A percentile compares a stretch with the other conserved stretches of the same genome.
Evolutionary conservation across 1,140 invertebrate genomes (phyloP).

Genomic region (Melanaphis sacchari): DNA sequence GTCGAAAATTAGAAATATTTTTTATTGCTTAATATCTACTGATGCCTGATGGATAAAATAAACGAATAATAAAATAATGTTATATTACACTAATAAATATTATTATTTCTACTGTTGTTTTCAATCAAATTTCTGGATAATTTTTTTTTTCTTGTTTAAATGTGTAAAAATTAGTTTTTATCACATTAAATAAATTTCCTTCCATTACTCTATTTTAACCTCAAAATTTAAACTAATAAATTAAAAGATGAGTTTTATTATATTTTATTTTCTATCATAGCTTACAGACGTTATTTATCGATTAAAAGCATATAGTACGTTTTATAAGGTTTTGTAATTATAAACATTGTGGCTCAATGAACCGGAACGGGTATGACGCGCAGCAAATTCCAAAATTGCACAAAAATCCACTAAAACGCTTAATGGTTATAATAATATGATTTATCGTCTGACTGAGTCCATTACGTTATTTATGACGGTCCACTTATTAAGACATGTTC

Average conservation of each 20-base stretch:
- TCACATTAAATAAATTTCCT: not conserved
- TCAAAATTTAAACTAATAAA: conserved; percentile 6
- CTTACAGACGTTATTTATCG: not conserved
- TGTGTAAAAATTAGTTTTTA: not conserved
- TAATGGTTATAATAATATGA: conserved; percentile 19
- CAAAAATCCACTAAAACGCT: conserved; percentile 17
- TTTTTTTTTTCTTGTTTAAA: not conserved
- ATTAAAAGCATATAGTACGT: not conserved
- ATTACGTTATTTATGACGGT: conserved; percentile 10
- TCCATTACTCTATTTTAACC: not conserved
- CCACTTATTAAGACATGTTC: not conserved
- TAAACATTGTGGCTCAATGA: not conserved
- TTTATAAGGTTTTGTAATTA: not conserved
- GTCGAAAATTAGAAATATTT: not conserved
- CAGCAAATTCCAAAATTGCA: conserved; percentile 1
- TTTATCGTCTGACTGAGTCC: not conserved
- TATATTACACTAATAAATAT: not conserved
- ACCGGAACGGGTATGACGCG: not conserved
- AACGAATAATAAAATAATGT: not conserved
- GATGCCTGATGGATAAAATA: not conserved
- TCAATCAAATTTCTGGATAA: not conserved
- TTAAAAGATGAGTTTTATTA: not conserved
- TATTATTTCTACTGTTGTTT: not conserved
- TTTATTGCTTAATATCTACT: not conserved
- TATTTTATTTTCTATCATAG: not conserved